Conservation (phyloP, 2,113 vertebrate species). For the Piprites chloris region DNA sequence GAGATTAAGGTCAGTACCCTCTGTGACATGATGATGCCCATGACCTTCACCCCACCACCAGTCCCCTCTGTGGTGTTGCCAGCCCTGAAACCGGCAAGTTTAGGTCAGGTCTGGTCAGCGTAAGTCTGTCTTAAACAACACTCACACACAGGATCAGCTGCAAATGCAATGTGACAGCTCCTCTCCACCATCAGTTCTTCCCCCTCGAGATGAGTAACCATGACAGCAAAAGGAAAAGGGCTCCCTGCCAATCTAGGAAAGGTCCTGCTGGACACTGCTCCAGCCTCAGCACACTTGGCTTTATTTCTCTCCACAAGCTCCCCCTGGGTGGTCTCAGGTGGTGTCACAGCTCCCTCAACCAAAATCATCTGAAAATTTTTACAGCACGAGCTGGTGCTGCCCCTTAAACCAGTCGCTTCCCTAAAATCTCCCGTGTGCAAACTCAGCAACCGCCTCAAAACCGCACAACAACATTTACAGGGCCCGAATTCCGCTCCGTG, state of each 20-base stretch:
- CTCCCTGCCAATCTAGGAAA: background rate
- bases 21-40: accelerated
- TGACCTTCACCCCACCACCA: background rate
- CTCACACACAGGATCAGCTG: background rate
- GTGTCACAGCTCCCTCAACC: background rate
- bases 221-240: background rate
- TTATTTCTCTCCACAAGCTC: background rate
- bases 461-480: background rate
- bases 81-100: background rate
- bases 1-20: accelerated
- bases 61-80: background rate
- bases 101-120: background rate
- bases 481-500: background rate
- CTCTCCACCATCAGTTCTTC: background rate
- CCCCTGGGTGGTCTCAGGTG: background rate
- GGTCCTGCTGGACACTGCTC: background rate
- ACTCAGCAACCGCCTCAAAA: background rate
- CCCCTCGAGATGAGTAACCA: background rate
- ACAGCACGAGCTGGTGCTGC: background rate
- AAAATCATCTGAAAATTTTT: background rate
- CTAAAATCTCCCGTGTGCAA: background rate
- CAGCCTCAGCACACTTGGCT: background rate
- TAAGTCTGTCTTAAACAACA: background rate
- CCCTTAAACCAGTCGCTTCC: background rate
- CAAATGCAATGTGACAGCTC: background rate